phyloP scores from a whole-genome alignment of 2,113 vertebrate species.

The Phyllostomus discolor region DNA sequence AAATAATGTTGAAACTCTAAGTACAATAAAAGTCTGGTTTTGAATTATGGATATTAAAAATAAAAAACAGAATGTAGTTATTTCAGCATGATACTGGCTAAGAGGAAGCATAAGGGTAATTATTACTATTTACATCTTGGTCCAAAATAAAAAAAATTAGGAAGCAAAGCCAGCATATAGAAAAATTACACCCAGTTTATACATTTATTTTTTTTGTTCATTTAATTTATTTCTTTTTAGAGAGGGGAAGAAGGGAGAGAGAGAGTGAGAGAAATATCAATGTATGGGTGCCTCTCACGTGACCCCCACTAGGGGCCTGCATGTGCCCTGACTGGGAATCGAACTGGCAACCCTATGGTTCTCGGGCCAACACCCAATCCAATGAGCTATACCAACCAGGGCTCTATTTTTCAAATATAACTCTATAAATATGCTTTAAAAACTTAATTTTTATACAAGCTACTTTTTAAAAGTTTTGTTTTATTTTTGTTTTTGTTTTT shows the following conservation, averaged over 20 bases:
- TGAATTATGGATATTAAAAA: neutral
- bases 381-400: no score
- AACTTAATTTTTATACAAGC: neutral
- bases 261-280: no score
- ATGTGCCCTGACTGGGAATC: no score
- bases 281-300: no score
- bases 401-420: neutral
- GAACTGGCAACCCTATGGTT: no score
- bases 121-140: neutral
- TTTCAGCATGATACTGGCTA: neutral
- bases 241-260: no score
- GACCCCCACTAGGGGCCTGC: no score
- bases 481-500: no score
- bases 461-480: neutral
- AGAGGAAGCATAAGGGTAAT: neutral
- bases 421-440: neutral
- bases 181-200: neutral
- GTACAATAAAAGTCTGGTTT: neutral
- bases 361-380: no score
- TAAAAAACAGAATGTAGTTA: neutral
- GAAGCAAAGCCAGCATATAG: neutral
- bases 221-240: no score
- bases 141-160: conserved; percentile 10
- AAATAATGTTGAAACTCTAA: neutral
- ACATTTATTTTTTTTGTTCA: neutral